Base-by-base conservation (phyloP, 2,888 invertebrate species). In the Synanthedon andrenaeformis region DNA sequence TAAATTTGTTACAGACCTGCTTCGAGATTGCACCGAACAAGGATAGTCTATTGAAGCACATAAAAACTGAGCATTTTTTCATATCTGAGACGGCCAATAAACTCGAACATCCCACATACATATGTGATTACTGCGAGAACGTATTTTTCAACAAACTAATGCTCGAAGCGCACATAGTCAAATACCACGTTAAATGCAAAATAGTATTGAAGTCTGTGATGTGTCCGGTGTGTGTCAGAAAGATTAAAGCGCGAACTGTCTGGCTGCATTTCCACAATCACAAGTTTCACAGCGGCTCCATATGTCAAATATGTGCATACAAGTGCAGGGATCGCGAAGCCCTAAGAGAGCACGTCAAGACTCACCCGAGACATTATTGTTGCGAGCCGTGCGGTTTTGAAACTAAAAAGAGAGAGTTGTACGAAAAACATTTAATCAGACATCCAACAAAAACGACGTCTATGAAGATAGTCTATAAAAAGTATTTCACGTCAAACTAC, bases 81-180 rank as follows among this genome's bases (percentile, higher is more conserved):
- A 77, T 72, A n/a, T 63, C 76, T 0, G 66, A 67, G 0, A 54
- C 63, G 0, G 72, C 82, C 0, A 52, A 52, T 0, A 53, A 72
- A 0, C 58, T 84, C 0, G 76, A 80, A 55, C 59, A 76, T 0
- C 69, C 80, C 19, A 63, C 79, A 2, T 84, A 62, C 54, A 59
- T 81, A 0, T 84, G 84, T 4, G 60, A 77, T 1, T 1, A 58
- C 0, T 83, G 84, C 12, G 17, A 59, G 0, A 54, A 61, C 0
- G 51, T 82, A 4, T 82, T 79, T 59, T 83, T 82, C 58, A 82
- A 82, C 55, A 82, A 82, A 48, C 48, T 56, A 0, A 53, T 77
- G 0, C 52, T 84, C 0, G 17, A 56, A 0, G 41, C 62, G 0
- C 84, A 83, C 17, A 68, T 78, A 0, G 42, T 49, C 0, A 56